These are phyloP conservation scores for Andricus curvator DNA, from an alignment of 2,888 invertebrate species.

Conservation along the genomic window DNA sequence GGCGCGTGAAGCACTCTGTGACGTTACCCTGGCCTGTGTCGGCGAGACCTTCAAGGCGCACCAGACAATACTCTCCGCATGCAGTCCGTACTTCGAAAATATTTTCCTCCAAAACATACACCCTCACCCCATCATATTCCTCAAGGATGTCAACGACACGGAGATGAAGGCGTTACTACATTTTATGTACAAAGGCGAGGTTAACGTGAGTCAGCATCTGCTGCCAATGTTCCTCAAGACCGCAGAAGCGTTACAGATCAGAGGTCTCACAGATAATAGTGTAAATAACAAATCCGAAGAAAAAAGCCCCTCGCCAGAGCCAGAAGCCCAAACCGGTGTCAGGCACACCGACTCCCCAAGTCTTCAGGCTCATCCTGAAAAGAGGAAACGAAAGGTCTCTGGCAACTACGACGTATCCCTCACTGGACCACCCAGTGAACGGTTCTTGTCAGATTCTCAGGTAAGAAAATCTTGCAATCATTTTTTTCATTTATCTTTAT, in stretches of 20 bases:
- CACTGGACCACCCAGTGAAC: slow-evolving; percentile 82
- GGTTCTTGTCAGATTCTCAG: slow-evolving; percentile 85
- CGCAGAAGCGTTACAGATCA: slow-evolving; percentile 93
- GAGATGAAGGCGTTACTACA: slow-evolving; percentile 94
- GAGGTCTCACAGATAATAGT: slow-evolving; percentile 93
- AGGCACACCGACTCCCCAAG: slow-evolving; percentile 73
- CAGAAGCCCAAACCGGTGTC: slow-evolving; percentile 67
- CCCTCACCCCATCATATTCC: slow-evolving; percentile 95
- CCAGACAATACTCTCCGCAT: slow-evolving; percentile 95
- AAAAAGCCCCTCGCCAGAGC: slow-evolving; percentile 72
- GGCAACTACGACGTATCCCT: slow-evolving; percentile 85
- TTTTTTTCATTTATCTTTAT: neutral
- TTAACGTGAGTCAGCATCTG: slow-evolving; percentile 94
- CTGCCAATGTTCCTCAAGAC: slow-evolving; percentile 94
- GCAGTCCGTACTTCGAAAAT: slow-evolving; percentile 96
- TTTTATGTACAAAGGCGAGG: slow-evolving; percentile 96
- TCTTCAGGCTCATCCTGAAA: slow-evolving; percentile 77
- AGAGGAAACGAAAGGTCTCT: slow-evolving; percentile 84
- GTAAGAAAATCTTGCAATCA: slow-evolving; percentile 71
- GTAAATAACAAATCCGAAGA: slow-evolving; percentile 79
- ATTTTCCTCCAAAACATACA: slow-evolving; percentile 93
- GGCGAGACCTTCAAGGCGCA: slow-evolving; percentile 95
- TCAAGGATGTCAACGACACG: slow-evolving; percentile 93
- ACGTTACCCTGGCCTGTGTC: slow-evolving; percentile 95
- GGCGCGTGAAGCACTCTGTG: slow-evolving; percentile 93